Evolutionary conservation across 2,113 vertebrate species (phyloP).

Genomic region (Microtus montanus): DNA sequence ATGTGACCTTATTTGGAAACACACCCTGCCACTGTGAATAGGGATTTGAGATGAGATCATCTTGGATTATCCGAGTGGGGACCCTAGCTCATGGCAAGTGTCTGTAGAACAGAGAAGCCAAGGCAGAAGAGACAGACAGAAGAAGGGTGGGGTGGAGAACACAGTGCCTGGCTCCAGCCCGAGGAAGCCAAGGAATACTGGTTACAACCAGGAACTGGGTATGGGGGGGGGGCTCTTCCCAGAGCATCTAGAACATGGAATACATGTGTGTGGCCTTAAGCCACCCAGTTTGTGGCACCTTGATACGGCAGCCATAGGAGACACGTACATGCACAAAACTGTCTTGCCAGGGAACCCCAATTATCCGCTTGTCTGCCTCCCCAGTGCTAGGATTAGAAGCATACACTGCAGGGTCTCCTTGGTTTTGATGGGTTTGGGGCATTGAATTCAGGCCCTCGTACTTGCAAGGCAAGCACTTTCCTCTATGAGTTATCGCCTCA

Average conservation of each 20-base stretch:
- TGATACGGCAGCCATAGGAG: not conserved
- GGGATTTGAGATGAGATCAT: not conserved
- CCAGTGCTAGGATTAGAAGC: not conserved
- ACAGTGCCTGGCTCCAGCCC: not conserved
- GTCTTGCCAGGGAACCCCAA: not conserved
- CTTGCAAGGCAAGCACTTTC: no score
- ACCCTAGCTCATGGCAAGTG: not conserved
- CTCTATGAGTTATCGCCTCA: not conserved
- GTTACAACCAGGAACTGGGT: not conserved
- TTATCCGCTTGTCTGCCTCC: not conserved
- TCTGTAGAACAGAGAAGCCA: not conserved
- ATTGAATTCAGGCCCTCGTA: not conserved
- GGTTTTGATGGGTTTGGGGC: not conserved
- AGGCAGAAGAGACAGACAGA: not conserved
- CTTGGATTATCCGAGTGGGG: not conserved
- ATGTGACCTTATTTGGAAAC: not conserved
- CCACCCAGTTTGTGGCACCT: not conserved
- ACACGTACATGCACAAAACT: not conserved
- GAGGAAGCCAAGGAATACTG: not conserved
- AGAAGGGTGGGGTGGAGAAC: not conserved
- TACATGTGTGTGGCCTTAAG: not conserved
- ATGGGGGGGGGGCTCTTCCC: not conserved
- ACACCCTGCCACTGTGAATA: not conserved
- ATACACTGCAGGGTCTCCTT: not conserved
- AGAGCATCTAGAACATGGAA: not conserved